These are phyloP conservation scores for Monopis laevigella DNA, from an alignment of 2,888 invertebrate species.

Conservation along the genomic window DNA sequence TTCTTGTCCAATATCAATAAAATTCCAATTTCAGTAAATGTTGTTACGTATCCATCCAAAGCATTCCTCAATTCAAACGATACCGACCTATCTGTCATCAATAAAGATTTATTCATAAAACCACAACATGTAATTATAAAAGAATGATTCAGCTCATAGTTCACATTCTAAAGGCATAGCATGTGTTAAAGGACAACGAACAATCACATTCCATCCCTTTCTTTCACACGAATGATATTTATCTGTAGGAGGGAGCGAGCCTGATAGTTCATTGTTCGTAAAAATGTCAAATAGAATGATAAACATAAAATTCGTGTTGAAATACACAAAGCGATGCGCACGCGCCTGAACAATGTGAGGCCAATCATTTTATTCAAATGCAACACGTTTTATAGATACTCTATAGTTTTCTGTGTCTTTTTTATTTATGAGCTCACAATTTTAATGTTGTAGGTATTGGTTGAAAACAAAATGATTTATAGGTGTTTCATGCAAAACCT, in stretches of 20 bases:
- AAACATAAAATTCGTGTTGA: conserved; percentile 61
- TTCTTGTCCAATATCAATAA: not conserved
- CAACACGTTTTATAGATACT: conserved; percentile 26
- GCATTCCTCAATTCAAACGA: not conserved
- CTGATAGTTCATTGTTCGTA: conserved; percentile 48
- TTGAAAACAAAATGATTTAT: conserved; percentile 34
- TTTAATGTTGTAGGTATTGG: conserved; percentile 30
- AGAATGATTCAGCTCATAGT: conserved; percentile 54
- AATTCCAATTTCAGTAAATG: too few relatives aligned
- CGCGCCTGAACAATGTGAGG: conserved; percentile 36
- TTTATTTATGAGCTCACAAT: conserved; percentile 20
- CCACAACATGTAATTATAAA: conserved; percentile 37
- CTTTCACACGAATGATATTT: conserved; percentile 23
- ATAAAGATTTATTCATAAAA: conserved; percentile 31
- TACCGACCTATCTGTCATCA: conserved; percentile 16
- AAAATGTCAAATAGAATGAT: conserved; percentile 65
- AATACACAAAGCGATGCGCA: conserved; percentile 39
- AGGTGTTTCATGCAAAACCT: conserved; percentile 24
- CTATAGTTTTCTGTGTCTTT: conserved; percentile 13
- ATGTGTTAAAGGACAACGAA: conserved; percentile 34
- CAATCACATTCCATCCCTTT: conserved; percentile 41
- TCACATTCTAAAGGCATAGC: conserved; percentile 32
- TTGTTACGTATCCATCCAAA: too few relatives aligned
- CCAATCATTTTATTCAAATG: conserved; percentile 52
- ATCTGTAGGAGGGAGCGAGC: conserved; percentile 33